These are phyloP conservation scores for Sphecodes monilicornis DNA, from an alignment of 2,888 invertebrate genomes.

Conservation along the genomic window DNA sequence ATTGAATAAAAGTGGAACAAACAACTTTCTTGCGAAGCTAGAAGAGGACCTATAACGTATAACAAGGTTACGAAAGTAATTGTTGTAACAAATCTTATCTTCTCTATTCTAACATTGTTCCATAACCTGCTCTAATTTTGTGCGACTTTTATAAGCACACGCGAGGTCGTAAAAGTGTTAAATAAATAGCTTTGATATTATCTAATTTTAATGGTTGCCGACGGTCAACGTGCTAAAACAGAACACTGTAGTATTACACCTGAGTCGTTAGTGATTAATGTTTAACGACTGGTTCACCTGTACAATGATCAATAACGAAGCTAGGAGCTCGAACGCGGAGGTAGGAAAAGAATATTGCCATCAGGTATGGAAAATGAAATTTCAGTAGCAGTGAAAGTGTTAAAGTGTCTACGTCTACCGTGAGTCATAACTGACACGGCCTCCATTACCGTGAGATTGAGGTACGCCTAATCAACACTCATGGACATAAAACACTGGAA, in stretches of 20 bases:
- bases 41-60: background rate
- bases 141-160: background rate
- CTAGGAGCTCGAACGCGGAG: background rate
- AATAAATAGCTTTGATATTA: background rate
- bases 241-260: background rate
- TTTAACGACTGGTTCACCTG: background rate
- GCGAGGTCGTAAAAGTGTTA: background rate
- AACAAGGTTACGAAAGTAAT: background rate
- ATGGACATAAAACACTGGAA: background rate
- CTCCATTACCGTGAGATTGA: background rate
- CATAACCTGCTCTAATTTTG: background rate
- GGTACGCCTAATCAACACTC: background rate
- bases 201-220: background rate
- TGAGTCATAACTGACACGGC: background rate
- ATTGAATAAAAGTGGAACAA: background rate
- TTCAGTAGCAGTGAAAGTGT: constrained; percentile 5
- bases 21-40: background rate
- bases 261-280: background rate
- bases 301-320: background rate
- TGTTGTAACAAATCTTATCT: background rate
- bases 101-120: background rate
- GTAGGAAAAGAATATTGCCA: background rate
- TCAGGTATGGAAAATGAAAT: constrained; percentile 5
- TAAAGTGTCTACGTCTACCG: background rate
- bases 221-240: background rate